Percentiles rank a stretch among this genome's conserved stretches.
Conservation (phyloP, 2,888 invertebrate genomes). For the Drosophila kambysellisi region DNA sequence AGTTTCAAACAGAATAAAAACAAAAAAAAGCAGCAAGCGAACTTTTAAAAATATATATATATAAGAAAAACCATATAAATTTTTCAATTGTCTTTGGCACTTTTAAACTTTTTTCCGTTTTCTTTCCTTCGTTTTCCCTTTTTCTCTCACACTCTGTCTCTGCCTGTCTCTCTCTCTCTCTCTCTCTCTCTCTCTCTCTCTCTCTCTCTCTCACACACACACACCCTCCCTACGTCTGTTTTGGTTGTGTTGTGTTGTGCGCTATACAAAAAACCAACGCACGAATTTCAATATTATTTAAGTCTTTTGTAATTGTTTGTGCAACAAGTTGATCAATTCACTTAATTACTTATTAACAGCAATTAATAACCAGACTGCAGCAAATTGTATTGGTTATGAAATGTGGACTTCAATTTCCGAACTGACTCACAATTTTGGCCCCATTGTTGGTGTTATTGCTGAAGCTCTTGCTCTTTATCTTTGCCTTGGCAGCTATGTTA, state of each 20-base stretch:
- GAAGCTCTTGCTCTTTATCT: slow-evolving; percentile 38
- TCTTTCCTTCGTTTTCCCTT: slow-evolving; percentile 1
- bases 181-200: too few species aligned
- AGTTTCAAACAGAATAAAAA: slow-evolving; percentile 53
- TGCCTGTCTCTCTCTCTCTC: background rate
- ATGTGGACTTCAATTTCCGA: slow-evolving; percentile 39
- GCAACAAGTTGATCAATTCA: slow-evolving; percentile 69
- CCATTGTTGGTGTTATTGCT: slow-evolving; percentile 13
- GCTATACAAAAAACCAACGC: slow-evolving; percentile 1
- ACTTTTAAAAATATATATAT: slow-evolving; percentile 12
- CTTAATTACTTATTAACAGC: slow-evolving; percentile 23
- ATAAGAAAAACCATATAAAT: slow-evolving; percentile 14
- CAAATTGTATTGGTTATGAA: slow-evolving; percentile 39
- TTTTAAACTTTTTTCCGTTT: slow-evolving; percentile 1
- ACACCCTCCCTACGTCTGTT: background rate
- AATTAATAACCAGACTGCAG: background rate
- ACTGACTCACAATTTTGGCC: slow-evolving; percentile 49
- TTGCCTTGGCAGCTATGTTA: slow-evolving; percentile 66
- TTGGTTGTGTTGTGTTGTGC: background rate
- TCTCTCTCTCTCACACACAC: background rate
- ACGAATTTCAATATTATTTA: background rate
- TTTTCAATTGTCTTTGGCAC: slow-evolving; percentile 28
- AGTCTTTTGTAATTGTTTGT: slow-evolving; percentile 3
- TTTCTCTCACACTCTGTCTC: background rate
- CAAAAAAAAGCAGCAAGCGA: slow-evolving; percentile 26